Conservation (phyloP, 2,888 invertebrate genomes). For the Caenorhabditis panamensis region DNA sequence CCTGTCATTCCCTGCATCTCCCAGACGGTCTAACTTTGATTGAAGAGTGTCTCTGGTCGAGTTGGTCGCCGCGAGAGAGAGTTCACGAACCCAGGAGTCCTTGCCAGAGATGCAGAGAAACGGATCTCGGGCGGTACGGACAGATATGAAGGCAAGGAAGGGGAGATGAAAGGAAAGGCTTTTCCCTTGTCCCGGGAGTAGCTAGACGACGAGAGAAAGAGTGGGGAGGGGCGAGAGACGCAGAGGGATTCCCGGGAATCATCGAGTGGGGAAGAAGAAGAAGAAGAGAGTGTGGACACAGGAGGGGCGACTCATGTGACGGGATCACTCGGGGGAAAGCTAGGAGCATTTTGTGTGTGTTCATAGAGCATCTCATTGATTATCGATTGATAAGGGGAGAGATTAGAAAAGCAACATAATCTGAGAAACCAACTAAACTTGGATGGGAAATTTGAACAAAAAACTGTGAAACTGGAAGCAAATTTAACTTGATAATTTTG, state of each 20-base stretch:
- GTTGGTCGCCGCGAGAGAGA: too few relatives aligned
- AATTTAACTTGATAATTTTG: too few relatives aligned
- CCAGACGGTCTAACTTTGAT: background rate
- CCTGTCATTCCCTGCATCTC: background rate
- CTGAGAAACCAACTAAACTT: too few relatives aligned
- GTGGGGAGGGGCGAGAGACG: constrained; percentile 12
- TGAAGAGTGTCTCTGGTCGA: constrained; percentile 2
- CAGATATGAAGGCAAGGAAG: too few relatives aligned
- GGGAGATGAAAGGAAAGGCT: constrained; percentile 2
- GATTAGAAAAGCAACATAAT: background rate
- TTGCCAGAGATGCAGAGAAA: constrained; percentile 39
- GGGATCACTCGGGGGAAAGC: background rate
- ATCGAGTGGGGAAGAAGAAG: constrained; percentile 21
- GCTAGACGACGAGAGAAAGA: background rate
- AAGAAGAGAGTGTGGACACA: constrained; percentile 30
- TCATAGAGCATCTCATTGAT: background rate
- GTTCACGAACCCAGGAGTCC: constrained; percentile 15
- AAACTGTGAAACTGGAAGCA: background rate
- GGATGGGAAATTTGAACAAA: constrained; percentile 1
- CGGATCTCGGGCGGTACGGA: constrained; percentile 53
- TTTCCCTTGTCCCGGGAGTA: background rate
- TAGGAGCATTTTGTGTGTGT: background rate
- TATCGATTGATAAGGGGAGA: constrained; percentile 13
- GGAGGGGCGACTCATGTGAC: constrained; percentile 39
- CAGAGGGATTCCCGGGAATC: constrained; percentile 44